Conservation (phyloP, 2,113 vertebrate genomes). For the Neotoma lepida region DNA sequence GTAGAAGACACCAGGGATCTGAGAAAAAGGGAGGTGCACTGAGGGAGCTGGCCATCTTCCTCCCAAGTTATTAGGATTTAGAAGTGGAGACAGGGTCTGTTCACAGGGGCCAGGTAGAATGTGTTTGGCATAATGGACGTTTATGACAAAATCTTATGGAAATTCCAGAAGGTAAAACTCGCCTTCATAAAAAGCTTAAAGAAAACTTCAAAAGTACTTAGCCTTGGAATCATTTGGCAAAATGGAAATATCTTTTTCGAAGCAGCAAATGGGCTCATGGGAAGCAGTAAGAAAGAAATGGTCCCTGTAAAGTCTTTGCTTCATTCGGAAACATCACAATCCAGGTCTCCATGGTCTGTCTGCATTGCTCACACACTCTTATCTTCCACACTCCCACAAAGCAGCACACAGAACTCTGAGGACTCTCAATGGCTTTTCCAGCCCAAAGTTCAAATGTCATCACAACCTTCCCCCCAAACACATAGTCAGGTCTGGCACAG, state of each 20-base stretch:
- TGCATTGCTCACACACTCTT: background rate
- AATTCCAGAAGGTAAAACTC: conserved; percentile 6
- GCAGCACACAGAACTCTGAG: background rate
- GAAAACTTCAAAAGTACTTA: background rate
- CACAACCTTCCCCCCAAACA: background rate
- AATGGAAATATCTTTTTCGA: background rate
- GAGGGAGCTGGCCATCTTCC: background rate
- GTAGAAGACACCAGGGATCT: background rate
- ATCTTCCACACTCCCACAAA: background rate
- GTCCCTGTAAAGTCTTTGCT: background rate
- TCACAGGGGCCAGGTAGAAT: background rate
- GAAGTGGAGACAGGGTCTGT: background rate
- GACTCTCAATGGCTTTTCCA: background rate
- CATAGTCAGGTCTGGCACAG: too few species aligned
- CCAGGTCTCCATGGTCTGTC: background rate
- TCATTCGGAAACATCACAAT: background rate
- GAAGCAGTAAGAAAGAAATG: background rate
- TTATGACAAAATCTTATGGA: conserved; percentile 41
- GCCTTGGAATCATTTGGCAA: conserved; percentile 1
- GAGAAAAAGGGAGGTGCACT: background rate
- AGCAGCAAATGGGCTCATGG: background rate
- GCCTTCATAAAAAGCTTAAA: conserved; percentile 11
- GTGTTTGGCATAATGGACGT: background rate
- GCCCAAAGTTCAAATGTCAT: background rate
- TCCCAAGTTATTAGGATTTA: background rate